phyloP scores from a whole-genome alignment of 2,888 invertebrate genomes.

The Rhogogaster chlorosoma region DNA sequence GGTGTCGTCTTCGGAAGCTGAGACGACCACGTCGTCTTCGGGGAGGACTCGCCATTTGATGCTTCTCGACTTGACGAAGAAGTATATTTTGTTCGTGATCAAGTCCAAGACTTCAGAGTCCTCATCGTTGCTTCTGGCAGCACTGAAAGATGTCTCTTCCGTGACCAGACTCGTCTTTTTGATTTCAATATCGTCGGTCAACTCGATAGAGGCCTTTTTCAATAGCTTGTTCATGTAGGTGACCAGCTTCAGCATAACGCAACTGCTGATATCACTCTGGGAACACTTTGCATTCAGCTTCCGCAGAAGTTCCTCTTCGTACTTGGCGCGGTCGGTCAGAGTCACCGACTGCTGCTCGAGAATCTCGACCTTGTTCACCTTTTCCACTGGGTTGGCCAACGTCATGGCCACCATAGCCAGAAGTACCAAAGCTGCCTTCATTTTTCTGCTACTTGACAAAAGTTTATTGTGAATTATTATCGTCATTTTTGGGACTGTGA shows the following conservation, averaged over 20 bases:
- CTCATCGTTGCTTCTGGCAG: conserved; percentile 81
- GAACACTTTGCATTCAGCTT: conserved; percentile 89
- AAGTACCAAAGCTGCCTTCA: conserved; percentile 35
- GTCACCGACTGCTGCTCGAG: conserved; percentile 73
- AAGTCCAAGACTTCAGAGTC: conserved; percentile 82
- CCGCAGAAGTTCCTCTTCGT: conserved; percentile 86
- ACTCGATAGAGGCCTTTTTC: conserved; percentile 88
- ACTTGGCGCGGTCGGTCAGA: conserved; percentile 73
- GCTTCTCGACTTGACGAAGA: conserved; percentile 87
- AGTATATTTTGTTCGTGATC: conserved; percentile 87
- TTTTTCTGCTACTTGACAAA: conserved; percentile 12
- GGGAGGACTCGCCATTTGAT: conserved; percentile 89
- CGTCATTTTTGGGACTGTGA: not conserved
- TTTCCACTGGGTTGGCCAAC: conserved; percentile 72
- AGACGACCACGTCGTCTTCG: conserved; percentile 88
- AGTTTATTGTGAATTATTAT: not conserved
- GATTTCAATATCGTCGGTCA: conserved; percentile 88
- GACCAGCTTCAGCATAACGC: conserved; percentile 90
- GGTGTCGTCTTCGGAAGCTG: conserved; percentile 84
- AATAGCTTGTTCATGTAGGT: conserved; percentile 90
- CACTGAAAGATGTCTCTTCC: conserved; percentile 81
- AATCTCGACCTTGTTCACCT: conserved; percentile 72
- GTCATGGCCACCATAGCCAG: conserved; percentile 44
- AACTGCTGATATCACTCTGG: conserved; percentile 88
- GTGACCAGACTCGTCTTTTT: conserved; percentile 80